Conservation (phyloP, 2,113 vertebrate genomes). For the Meriones unguiculatus region DNA sequence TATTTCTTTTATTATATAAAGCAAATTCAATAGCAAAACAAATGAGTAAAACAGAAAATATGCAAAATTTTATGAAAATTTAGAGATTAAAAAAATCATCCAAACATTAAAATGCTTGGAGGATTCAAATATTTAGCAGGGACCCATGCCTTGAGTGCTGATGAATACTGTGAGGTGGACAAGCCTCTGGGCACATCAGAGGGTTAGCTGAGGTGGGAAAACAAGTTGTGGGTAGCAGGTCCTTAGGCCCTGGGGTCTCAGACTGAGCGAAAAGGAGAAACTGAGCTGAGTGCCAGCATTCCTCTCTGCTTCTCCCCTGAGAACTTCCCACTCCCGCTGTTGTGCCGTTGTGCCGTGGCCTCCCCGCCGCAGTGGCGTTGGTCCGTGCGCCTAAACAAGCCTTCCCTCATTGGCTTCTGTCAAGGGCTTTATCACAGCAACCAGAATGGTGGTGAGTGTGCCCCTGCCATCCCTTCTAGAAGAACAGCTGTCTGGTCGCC, state of each 20-base stretch:
- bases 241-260: neutral
- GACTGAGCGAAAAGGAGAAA: neutral
- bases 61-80: neutral
- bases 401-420: too few species aligned
- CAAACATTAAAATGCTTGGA: neutral
- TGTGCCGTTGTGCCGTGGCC: neutral
- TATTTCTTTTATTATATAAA: neutral
- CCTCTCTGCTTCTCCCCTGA: neutral
- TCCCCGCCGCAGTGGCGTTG: too few species aligned
- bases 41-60: neutral
- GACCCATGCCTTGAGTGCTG: neutral
- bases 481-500: rapidly evolving
- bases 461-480: neutral
- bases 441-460: neutral
- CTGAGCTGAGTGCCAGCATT: neutral
- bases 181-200: neutral
- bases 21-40: neutral
- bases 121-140: neutral
- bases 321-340: too few species aligned
- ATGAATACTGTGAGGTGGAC: too few species aligned
- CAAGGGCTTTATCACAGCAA: neutral
- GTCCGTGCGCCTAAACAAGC: neutral
- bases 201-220: neutral
- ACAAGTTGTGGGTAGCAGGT: neutral
- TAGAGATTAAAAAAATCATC: neutral